A percentile compares a stretch with the other conserved stretches of the same genome.
These are phyloP conservation scores for Odontamblyopus rebecca DNA, from an alignment of 2,797 vertebrate species.

Conservation along the genomic window DNA sequence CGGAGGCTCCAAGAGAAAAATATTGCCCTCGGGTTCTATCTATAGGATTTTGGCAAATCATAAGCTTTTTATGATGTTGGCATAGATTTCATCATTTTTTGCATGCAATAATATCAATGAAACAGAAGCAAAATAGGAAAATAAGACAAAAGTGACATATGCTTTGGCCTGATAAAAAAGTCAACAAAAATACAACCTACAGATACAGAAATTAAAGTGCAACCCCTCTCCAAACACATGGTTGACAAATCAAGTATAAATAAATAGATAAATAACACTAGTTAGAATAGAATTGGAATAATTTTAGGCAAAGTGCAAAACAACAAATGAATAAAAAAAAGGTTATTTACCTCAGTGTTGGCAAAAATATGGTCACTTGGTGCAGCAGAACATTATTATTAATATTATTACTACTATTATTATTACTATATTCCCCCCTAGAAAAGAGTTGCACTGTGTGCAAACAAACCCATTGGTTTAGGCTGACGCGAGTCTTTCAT, in stretches of 20 bases:
- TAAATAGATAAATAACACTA: slow-evolving; percentile 14
- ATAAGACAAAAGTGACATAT: slow-evolving; percentile 79
- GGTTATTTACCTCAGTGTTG: slow-evolving; percentile 74
- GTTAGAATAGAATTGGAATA: slow-evolving; percentile 17
- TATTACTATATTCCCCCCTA: slow-evolving; percentile 61
- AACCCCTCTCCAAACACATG: slow-evolving; percentile 59
- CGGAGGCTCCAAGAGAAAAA: slow-evolving; percentile 85
- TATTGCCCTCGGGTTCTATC: slow-evolving; percentile 87
- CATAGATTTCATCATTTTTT: slow-evolving; percentile 83
- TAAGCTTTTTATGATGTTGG: slow-evolving; percentile 86
- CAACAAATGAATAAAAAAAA: slow-evolving; percentile 37
- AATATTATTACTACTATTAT: slow-evolving; percentile 57
- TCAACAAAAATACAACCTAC: slow-evolving; percentile 62
- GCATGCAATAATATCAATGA: slow-evolving; percentile 80
- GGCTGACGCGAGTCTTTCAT: slow-evolving; percentile 54
- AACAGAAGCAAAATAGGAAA: slow-evolving; percentile 64
- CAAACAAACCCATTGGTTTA: slow-evolving; percentile 62
- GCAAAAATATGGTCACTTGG: slow-evolving; percentile 82
- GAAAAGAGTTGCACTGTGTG: slow-evolving; percentile 57
- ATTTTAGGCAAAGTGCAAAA: slow-evolving; percentile 31
- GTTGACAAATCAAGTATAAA: slow-evolving; percentile 63
- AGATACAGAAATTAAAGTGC: slow-evolving; percentile 74
- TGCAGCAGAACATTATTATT: slow-evolving; percentile 78
- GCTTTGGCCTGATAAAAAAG: slow-evolving; percentile 87
- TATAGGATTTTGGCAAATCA: slow-evolving; percentile 85